Base-by-base conservation (phyloP, 35 echinoderm and acorn worm species). In the Patiria miniata region DNA sequence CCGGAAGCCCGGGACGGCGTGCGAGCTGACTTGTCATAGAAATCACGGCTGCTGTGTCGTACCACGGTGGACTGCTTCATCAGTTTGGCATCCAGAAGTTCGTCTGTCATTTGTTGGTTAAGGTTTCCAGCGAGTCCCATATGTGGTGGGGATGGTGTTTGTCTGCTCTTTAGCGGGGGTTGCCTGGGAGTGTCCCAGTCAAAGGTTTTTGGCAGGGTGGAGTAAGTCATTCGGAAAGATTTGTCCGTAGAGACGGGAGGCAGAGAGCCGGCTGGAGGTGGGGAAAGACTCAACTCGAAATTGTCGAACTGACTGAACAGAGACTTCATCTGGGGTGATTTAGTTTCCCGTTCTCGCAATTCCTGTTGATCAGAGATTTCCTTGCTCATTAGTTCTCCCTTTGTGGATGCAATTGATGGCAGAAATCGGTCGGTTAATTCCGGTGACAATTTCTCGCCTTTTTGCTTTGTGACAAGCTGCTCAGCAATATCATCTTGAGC, bases 171-270 rank as follows among this genome's bases (percentile, higher is more conserved):
- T 7, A 1, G 19, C 23, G 30, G 65, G 65, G 65, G 65, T 23
- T 73, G 65, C n/a, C 65, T 73, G 26, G 65, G 14, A 34, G 30
- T 73, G 65, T 73, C 65, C 65, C 65, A 73, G 65, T 73, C 65
- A 73, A 73, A 73, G 65, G 65, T 73, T 30, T 56, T 85, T 12
- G 94, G 94, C 12, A 93, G 80, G 33, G 94, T 97, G 26, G 94
- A 97, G 80, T 97, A 93, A 15, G 87, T 93, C 87, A 97, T 93
- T 36, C 87, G 88, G 36, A 53, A 84, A 1, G 88, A 68, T 29
- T 61, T 30, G 2, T 73, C 60, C 10, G 83, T 61, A 8, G 61
- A 52, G 5, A 44, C 56, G 14, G 29, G 61, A 9, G 40, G 65
- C 23, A 79, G 39, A 7, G 86, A 78, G 23, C 51, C 8, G 1